Evolutionary conservation across 2,888 invertebrate genomes (phyloP), one percentile per base, ranked within the genome.

Genomic region (Dermolepida albohirtum): DNA sequence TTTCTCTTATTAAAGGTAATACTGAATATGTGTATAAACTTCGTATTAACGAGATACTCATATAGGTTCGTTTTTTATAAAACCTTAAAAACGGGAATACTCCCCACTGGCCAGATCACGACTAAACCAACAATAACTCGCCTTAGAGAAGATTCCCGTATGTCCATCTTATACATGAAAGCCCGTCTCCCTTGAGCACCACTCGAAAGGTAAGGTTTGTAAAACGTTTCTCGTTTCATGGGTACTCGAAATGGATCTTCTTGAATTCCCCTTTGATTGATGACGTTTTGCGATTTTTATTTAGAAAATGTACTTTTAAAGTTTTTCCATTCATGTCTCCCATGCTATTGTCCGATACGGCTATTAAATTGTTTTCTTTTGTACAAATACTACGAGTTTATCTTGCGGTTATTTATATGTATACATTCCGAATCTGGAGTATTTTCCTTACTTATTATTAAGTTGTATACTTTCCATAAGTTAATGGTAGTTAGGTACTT

Each of bases 1-100:
- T 17, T 5, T 17, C 16, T 10, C 11, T 7, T 51, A n/a, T 27
- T 27, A n/a, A 47, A 17, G 51, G 22, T 17, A 14, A 29, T 29
- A 51, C 17, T 12, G 8, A 5, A 47, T 47, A 14, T 10, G 29
- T n/a, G 29, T 29, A 12, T 51, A 22, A 41, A 27, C 17, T 22
- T 52, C 50, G 39, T 12, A 59, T 66, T 80, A 80, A 80, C 80
- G 80, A 80, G 80, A 80, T 79, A 80, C 79, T 80, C 79, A 78
- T 79, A 79, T 79, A 78, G 78, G 76, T 76, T 79, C 78, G 17
- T 47, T 29, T 65, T 52, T 52, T 41, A 50, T 12, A 29, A 44
- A 59, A 59, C 27, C 65, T 68, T 51, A 59, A 51, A 27, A 67
- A 59, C 29, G 17, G 52, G 59, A 54, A 40, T 34, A 51, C 22